phyloP scores from a whole-genome alignment of 2,888 invertebrate genomes.

The Dryomyza anilis region DNA sequence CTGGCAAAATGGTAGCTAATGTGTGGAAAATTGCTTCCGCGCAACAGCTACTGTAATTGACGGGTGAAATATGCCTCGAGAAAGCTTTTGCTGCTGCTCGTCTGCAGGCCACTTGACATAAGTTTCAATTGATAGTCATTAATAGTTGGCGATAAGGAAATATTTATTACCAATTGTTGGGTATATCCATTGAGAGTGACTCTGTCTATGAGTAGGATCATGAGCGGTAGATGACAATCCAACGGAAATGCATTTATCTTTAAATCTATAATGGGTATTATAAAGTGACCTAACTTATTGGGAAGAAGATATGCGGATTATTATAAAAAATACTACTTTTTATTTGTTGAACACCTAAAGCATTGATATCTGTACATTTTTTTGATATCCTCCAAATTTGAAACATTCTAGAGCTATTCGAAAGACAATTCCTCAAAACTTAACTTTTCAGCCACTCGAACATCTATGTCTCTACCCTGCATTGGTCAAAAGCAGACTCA shows the following conservation, averaged over 20 bases:
- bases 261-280: not conserved
- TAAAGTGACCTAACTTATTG: not conserved
- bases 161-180: no score
- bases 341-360: not conserved
- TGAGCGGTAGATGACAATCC: no score
- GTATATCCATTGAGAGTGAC: no score
- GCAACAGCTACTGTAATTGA: not conserved
- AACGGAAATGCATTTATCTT: no score
- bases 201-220: no score
- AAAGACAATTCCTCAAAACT: no score
- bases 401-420: no score
- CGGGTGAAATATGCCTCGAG: not conserved
- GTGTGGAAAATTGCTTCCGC: not conserved
- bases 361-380: no score
- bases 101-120: not conserved
- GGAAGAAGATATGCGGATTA: not conserved
- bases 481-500: no score
- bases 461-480: no score
- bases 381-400: no score
- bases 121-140: not conserved
- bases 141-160: not conserved
- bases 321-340: not conserved
- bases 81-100: not conserved
- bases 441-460: no score
- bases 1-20: not conserved